Evolutionary conservation across 2,797 vertebrate species (phyloP).

Genomic region (Poeciliopsis turneri): DNA sequence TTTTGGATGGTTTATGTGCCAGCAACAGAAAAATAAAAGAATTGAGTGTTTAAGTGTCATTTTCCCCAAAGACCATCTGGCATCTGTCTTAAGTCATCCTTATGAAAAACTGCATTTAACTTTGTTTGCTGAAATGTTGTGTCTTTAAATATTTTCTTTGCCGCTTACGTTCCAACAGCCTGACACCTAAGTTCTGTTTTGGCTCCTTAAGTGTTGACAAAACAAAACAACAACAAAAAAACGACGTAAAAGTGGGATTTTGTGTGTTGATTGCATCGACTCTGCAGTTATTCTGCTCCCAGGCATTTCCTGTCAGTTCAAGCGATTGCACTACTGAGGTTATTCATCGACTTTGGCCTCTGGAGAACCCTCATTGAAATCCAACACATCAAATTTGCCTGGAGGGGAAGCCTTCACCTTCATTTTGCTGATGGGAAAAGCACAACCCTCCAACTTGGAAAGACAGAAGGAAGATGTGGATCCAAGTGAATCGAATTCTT

Average conservation of each 20-base stretch:
- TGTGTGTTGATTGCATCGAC: slow-evolving; percentile 35
- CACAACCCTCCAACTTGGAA: slow-evolving; percentile 29
- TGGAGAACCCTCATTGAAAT: slow-evolving; percentile 61
- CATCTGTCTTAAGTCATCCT: not conserved
- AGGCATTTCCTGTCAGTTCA: slow-evolving; percentile 60
- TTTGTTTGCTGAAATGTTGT: not conserved
- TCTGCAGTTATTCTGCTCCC: slow-evolving; percentile 45
- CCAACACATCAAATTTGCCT: slow-evolving; percentile 61
- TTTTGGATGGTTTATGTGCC: not conserved
- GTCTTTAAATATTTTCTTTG: not conserved
- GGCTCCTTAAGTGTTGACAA: slow-evolving; percentile 12
- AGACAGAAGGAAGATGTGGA: slow-evolving; percentile 9
- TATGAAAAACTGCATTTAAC: not conserved
- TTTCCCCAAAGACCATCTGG: not conserved
- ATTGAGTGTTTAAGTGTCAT: not conserved
- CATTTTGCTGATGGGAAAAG: slow-evolving; percentile 42
- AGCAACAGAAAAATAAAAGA: not conserved
- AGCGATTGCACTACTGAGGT: slow-evolving; percentile 33
- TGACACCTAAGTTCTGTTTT: slow-evolving; percentile 3
- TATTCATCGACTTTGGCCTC: slow-evolving; percentile 44
- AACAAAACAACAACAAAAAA: slow-evolving; percentile 8
- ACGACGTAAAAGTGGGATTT: slow-evolving; percentile 30
- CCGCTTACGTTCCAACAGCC: not conserved
- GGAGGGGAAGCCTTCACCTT: slow-evolving; percentile 53
- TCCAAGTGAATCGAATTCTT: slow-evolving; percentile 21